phyloP scores from a whole-genome alignment of 1,140 invertebrate species.

The Papilio dardanus region DNA sequence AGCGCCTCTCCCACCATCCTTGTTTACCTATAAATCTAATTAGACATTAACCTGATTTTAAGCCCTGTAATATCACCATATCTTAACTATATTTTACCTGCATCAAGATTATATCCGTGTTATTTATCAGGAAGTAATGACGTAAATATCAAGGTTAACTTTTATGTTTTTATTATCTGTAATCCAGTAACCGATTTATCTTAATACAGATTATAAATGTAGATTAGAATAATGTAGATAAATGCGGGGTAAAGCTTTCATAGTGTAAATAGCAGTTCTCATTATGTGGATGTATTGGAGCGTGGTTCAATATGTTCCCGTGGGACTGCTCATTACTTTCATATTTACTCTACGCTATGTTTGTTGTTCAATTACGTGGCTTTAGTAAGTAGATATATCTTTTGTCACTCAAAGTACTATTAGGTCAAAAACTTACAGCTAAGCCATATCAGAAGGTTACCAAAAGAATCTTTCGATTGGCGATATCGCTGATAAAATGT shows the following conservation, averaged over 20 bases:
- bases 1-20: too few relatives aligned
- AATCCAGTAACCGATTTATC: not conserved
- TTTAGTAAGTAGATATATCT: not conserved
- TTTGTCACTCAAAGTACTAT: too few relatives aligned
- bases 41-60: too few relatives aligned
- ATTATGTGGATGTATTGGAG: not conserved
- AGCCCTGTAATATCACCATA: too few relatives aligned
- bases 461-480: too few relatives aligned
- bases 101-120: too few relatives aligned
- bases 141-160: not conserved
- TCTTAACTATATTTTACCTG: too few relatives aligned
- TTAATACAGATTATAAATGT: slow-evolving; percentile 4
- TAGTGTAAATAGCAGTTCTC: slow-evolving; percentile 7
- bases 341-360: slow-evolving; percentile 1
- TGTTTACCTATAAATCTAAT: too few relatives aligned
- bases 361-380: not conserved
- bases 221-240: not conserved
- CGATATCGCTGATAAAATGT: too few relatives aligned
- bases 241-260: not conserved
- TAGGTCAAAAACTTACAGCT: too few relatives aligned
- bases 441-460: too few relatives aligned
- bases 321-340: not conserved
- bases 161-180: not conserved
- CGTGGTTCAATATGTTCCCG: slow-evolving; percentile 13
- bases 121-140: not conserved